Base-by-base conservation (phyloP, 2,113 vertebrate species). In the Colius striatus region DNA sequence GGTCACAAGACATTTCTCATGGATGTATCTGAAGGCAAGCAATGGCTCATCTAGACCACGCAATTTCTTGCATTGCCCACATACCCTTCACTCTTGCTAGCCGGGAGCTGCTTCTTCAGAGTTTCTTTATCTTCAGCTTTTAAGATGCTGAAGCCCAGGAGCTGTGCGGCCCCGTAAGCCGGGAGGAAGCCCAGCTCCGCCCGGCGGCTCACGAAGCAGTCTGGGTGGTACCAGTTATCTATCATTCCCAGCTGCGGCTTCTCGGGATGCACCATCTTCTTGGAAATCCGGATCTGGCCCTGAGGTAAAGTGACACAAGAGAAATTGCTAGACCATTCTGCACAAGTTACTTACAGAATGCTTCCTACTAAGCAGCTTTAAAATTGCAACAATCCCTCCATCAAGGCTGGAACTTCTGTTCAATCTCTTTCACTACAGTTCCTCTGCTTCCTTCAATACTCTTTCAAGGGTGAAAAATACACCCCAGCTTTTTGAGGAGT, bases 211-310 rank as follows among this genome's bases (percentile, higher is more conserved):
- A 99, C 98, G 9, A 99, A 99, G 97, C 99, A 99, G 53, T 97
- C 94, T 0, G 98, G 99, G 96, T 99, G 99, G 98, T 99, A 99
- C 99, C 99, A 99, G 95, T 99, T 99, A 95, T 99, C 99, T 2
- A 99, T 99, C 98, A 99, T 98, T 32, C 99, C 99, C 96, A 99
- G 97, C 89, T 99, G 99, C 0, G 99, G 99, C 96, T 99, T 99
- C 87, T 99, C 99, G 1, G 98, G 98, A 95, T 99, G 98, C 90
- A 99, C 97, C 16, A 98, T 98, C 97, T 99, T 99, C 98, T 99
- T 99, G 36, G 99, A 99, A 72, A 99, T 97, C 29, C 99, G 98
- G 48, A 99, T 98, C 80, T 99, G 99, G 91, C 99, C 99, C 99
- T 99, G 92, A 11, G 36, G 62, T 14, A 30, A 94, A 94, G 77